Base-by-base conservation (phyloP, 1,140 invertebrate genomes). In the Panulirus ornatus region DNA sequence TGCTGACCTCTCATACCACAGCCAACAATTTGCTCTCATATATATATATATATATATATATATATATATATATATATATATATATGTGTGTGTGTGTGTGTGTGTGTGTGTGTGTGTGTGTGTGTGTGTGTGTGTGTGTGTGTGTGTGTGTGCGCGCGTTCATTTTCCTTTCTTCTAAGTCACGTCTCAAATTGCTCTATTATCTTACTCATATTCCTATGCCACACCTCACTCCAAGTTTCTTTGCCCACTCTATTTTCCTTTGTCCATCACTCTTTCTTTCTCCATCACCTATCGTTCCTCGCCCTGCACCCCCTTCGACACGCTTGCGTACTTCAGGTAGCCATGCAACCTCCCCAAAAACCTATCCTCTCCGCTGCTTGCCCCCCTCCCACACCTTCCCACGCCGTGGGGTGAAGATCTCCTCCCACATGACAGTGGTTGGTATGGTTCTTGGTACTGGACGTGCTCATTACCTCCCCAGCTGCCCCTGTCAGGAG, bases 401-500 rank as follows among this genome's bases (percentile, higher is more conserved):
- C 58, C 58, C 58, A 66, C 58, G 58, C 58, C 58, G 58, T 66
- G 22, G 58, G 58, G 58, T 30, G 58, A 66, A 66, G 58, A 66
- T 66, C 58, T 66, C 58, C 58, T 27, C 27, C 5, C 8, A 30
- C n/a, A 66, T 66, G 58, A n/a, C n/a, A n/a, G n/a, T n/a, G n/a
- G 58, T 66, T 66, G 58, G 58, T 66, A 66, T 66, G 58, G 27
- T 66, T 66, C 58, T 30, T 66, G 58, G 58, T 66, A 66, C 58
- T 5, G 30, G 58, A 66, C 58, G 22, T 22, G n/a, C 58, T 66
- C 27, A 30, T 30, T 66, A 66, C 58, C n/a, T 66, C n/a, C 44
- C 44, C 44, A 47, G n/a, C 44, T 47, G 14, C 44, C 58, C n/a
- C 58, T 6, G 58, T 66, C 58, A 66, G 16, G 58, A 66, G n/a